Percentiles rank a stretch among this genome's conserved stretches.
Conservation (phyloP, 2,888 invertebrate genomes). For the Acleris sparsana region DNA sequence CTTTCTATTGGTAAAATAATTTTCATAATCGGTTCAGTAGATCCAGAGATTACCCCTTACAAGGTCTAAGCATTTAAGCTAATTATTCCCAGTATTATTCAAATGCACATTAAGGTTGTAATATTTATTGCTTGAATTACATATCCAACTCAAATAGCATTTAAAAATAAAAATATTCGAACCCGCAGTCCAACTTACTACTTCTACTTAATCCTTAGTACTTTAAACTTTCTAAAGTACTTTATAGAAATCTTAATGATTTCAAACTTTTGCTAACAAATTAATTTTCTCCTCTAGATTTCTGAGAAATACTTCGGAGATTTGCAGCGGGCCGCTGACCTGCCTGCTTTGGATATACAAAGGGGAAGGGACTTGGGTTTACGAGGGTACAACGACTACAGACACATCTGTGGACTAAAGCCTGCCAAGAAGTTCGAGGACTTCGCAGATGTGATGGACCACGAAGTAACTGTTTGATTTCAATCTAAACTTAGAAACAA, state of each 20-base stretch:
- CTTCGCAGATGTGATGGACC: constrained; percentile 62
- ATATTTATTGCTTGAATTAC: neutral
- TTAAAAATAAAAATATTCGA: neutral
- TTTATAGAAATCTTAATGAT: constrained; percentile 21
- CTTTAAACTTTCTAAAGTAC: constrained; percentile 30
- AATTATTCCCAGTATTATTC: no score
- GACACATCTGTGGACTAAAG: constrained; percentile 59
- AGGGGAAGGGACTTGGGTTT: constrained; percentile 66
- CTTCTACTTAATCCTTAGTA: constrained; percentile 35
- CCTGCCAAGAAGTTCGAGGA: constrained; percentile 61
- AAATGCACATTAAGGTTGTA: no score
- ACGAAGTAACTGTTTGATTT: constrained; percentile 52
- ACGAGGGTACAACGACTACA: constrained; percentile 66
- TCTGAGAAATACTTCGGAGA: constrained; percentile 61
- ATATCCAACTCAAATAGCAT: neutral
- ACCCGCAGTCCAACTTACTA: constrained; percentile 32
- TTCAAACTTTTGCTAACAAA: constrained; percentile 18
- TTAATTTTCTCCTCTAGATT: constrained; percentile 49
- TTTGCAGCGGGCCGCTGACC: constrained; percentile 60
- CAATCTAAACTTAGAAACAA: neutral
- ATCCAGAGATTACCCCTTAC: no score
- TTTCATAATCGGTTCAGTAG: no score
- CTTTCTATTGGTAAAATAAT: no score
- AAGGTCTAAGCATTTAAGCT: no score
- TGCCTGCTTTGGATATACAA: constrained; percentile 61